phyloP scores from a whole-genome alignment of 53 echinoderm and acorn worm genomes.

The Patiria pectinifera region DNA sequence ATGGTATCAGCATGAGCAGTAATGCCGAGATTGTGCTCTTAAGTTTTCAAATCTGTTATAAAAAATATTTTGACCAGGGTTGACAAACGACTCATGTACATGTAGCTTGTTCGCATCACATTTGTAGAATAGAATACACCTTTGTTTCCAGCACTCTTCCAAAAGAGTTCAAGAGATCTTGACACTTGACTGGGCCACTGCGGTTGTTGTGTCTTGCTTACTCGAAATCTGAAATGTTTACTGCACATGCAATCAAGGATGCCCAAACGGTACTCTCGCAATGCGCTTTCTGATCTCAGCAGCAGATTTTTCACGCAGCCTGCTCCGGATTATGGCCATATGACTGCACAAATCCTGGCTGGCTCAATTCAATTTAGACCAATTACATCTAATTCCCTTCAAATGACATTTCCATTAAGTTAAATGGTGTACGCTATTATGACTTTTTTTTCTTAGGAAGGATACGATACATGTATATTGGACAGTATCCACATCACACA shows the following conservation, averaged over 20 bases:
- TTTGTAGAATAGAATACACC: neutral
- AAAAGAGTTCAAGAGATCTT: constrained; percentile 2
- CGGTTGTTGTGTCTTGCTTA: constrained; percentile 8
- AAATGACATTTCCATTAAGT: neutral
- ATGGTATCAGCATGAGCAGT: too few relatives aligned
- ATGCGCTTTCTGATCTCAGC: neutral
- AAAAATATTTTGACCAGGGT: too few relatives aligned
- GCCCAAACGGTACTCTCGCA: neutral
- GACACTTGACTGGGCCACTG: constrained; percentile 12
- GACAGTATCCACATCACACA: too few relatives aligned
- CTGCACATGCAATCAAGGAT: neutral
- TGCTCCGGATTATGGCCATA: neutral
- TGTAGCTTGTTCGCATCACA: too few relatives aligned
- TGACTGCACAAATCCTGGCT: neutral
- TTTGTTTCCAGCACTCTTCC: neutral
- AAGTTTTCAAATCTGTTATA: too few relatives aligned
- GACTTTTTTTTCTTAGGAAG: too few relatives aligned
- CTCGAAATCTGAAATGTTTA: neutral
- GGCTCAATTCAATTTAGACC: constrained; percentile 16
- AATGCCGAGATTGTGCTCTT: too few relatives aligned
- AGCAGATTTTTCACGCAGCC: neutral
- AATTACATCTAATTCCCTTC: constrained; percentile 32
- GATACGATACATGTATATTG: too few relatives aligned
- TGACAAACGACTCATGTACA: too few relatives aligned
- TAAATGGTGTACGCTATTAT: neutral